Evolutionary conservation across 1,140 invertebrate genomes (phyloP).

Genomic region (Schlechtendalia chinensis): DNA sequence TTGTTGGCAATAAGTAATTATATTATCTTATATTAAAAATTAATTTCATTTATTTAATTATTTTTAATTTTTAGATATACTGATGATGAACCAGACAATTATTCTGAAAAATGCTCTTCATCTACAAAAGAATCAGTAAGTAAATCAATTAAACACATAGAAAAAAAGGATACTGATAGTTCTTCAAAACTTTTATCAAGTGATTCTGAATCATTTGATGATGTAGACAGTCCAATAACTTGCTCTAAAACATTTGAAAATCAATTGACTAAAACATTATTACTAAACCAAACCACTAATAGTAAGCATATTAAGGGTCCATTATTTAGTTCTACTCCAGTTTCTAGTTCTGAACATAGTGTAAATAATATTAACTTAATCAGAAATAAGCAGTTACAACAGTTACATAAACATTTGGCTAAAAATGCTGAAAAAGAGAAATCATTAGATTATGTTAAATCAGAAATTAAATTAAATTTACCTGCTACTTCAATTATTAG

Average conservation of each 20-base stretch:
- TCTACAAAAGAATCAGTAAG: not conserved
- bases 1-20: conserved; percentile 16
- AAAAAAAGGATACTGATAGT: not conserved
- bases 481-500: not conserved
- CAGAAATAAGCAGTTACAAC: conserved; percentile 2
- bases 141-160: not conserved
- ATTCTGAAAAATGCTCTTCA: not conserved
- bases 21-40: not conserved
- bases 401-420: conserved; percentile 3
- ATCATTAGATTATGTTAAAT: not conserved
- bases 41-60: not conserved
- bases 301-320: not conserved
- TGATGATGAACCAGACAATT: not conserved
- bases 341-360: conserved; percentile 21
- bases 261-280: not conserved
- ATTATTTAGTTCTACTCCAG: conserved; percentile 31
- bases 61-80: not conserved
- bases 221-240: not conserved
- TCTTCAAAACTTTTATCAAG: not conserved
- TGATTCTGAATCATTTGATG: conserved; percentile 24
- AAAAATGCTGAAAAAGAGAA: not conserved
- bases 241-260: not conserved
- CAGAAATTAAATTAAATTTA: not conserved
- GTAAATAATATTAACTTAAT: not conserved
- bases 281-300: not conserved